phyloP scores from a whole-genome alignment of 2,113 vertebrate genomes.

The Ophthalmolycus amberensis region DNA sequence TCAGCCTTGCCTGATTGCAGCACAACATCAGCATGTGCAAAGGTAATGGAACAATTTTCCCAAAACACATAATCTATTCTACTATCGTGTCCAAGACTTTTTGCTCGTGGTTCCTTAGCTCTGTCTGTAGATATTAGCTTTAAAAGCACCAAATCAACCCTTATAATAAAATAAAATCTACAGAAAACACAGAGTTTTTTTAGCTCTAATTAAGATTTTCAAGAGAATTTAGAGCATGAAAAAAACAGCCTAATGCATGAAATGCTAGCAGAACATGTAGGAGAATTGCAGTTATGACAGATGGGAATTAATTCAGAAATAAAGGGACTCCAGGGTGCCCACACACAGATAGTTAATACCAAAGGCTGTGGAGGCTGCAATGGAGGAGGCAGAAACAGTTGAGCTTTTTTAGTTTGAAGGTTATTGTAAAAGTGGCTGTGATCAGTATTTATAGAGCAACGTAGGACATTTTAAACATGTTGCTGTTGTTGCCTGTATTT shows the following conservation, averaged over 20 bases:
- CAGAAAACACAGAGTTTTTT: not conserved
- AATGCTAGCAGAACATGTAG: conserved; percentile 5
- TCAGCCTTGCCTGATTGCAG: conserved; percentile 37
- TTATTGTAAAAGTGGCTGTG: not conserved
- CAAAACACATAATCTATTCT: not conserved
- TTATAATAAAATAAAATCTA: not conserved
- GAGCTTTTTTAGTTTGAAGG: not conserved
- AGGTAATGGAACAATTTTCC: conserved; percentile 4
- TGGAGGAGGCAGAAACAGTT: not conserved
- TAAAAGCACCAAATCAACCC: not conserved
- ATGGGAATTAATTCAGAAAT: conserved; percentile 20
- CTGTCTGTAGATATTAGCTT: not conserved
- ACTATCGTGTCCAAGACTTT: not conserved
- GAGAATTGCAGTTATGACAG: not conserved
- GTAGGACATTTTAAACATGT: not conserved
- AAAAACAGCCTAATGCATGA: not conserved
- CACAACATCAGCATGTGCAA: conserved; percentile 13
- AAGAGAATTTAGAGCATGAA: not conserved
- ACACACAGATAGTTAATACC: not conserved
- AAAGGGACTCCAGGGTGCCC: conserved; percentile 11
- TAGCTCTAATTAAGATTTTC: not conserved
- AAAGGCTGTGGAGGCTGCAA: conserved; percentile 15
- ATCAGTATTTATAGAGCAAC: not conserved
- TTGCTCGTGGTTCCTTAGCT: not conserved
- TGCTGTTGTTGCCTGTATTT: not conserved